Evolutionary conservation across 2,888 invertebrate species (phyloP).

Genomic region (Chrysina gloriosa): DNA sequence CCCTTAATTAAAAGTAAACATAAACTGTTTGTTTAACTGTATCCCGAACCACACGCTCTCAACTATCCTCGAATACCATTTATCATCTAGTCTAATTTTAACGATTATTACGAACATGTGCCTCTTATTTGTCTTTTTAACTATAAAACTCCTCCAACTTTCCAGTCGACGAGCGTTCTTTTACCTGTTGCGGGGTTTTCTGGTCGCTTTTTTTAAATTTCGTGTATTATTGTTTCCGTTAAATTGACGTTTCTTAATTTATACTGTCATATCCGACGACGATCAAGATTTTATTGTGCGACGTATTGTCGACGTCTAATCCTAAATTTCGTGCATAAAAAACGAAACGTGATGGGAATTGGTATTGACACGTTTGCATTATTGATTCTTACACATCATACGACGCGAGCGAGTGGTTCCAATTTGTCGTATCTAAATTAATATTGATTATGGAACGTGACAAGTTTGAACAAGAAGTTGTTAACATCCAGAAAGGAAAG

Average conservation of each 20-base stretch:
- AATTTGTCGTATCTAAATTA: background rate
- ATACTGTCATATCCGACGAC: slow-evolving; percentile 18
- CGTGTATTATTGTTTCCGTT: slow-evolving; percentile 23
- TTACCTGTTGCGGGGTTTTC: slow-evolving; percentile 7
- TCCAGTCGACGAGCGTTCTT: background rate
- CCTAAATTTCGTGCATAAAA: background rate
- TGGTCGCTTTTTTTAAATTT: background rate
- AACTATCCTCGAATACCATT: background rate
- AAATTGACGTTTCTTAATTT: slow-evolving; percentile 25
- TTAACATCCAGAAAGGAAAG: too few relatives aligned
- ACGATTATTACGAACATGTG: slow-evolving; percentile 16
- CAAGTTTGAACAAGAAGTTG: background rate
- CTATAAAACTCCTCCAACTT: background rate
- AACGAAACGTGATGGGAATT: slow-evolving; percentile 16
- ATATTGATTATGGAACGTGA: background rate
- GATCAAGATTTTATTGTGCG: slow-evolving; percentile 22
- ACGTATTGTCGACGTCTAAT: background rate
- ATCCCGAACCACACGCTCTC: background rate
- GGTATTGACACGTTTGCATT: background rate
- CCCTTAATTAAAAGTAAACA: slow-evolving; percentile 26
- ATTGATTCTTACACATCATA: background rate
- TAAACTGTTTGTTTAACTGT: slow-evolving; percentile 13
- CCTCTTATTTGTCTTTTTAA: background rate
- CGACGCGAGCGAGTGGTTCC: background rate
- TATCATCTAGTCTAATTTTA: slow-evolving; percentile 13